Evolutionary conservation across 2,113 vertebrate species (phyloP).

Genomic region (Thamnaconus septentrionalis): DNA sequence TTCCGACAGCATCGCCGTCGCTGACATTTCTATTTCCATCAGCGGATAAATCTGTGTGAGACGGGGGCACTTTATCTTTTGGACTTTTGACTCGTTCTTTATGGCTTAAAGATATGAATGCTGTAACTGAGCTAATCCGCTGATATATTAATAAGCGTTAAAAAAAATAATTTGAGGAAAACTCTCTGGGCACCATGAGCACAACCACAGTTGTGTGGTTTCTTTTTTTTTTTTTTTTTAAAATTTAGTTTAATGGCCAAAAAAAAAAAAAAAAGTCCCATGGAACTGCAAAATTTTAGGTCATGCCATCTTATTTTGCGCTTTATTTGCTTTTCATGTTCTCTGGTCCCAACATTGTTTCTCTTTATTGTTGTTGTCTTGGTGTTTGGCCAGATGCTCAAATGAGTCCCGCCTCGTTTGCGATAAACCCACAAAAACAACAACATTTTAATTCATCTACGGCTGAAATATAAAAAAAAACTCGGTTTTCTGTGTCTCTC

Average conservation of each 20-base stretch:
- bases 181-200: conserved; percentile 35
- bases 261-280: conserved; percentile 27
- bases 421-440: conserved; percentile 10
- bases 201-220: conserved; percentile 27
- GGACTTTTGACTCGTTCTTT: conserved; percentile 22
- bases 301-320: conserved; percentile 10
- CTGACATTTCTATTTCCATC: conserved; percentile 49
- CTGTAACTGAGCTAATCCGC: no score
- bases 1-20: conserved; percentile 39
- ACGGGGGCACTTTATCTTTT: conserved; percentile 15
- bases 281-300: conserved; percentile 28
- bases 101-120: no score
- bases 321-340: conserved; percentile 20
- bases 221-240: conserved; percentile 15
- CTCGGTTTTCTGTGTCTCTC: no score
- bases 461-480: no score
- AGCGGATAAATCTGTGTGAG: conserved; percentile 45
- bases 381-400: conserved; percentile 7
- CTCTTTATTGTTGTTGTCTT: conserved; percentile 22
- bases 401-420: conserved; percentile 21
- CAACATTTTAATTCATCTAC: conserved; percentile 12
- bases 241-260: conserved; percentile 38
- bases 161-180: conserved; percentile 8
- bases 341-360: background rate
- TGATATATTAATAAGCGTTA: no score